Percentiles rank a stretch among this genome's conserved stretches.
Evolutionary conservation across 2,888 invertebrate species (phyloP).

Genomic region (Troides oblongomaculatus): DNA sequence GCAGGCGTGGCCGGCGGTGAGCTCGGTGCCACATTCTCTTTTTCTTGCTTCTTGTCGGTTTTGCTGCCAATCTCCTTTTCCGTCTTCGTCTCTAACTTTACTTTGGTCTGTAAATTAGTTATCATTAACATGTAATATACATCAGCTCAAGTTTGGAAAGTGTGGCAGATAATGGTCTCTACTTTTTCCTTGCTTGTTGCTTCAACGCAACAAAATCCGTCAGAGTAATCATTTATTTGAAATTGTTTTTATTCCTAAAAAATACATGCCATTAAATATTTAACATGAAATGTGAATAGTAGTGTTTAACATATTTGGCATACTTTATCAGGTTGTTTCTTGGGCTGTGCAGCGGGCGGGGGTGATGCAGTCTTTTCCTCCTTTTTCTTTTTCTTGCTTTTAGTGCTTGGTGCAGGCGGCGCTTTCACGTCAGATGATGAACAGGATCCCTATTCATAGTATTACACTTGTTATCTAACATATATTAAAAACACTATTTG

Average conservation of each 20-base stretch:
- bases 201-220: too few relatives aligned
- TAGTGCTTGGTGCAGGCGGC: conserved; percentile 84
- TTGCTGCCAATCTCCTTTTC: conserved; percentile 61
- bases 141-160: too few relatives aligned
- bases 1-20: conserved; percentile 60
- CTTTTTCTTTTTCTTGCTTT: conserved; percentile 76
- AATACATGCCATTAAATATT: too few relatives aligned
- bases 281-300: too few relatives aligned
- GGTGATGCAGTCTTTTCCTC: conserved; percentile 58
- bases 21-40: conserved; percentile 73
- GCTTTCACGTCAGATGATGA: conserved; percentile 91
- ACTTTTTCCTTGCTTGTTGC: too few relatives aligned
- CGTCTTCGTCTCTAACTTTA: conserved; percentile 60
- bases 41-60: conserved; percentile 70
- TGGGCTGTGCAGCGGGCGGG: conserved; percentile 46
- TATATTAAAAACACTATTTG: neutral
- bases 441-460: conserved; percentile 83
- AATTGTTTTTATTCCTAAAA: too few relatives aligned
- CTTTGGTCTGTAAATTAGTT: conserved; percentile 50
- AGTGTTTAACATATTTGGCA: conserved; percentile 16
- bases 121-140: too few relatives aligned
- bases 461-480: too few relatives aligned
- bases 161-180: too few relatives aligned
- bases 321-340: conserved; percentile 71
- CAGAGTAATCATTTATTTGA: too few relatives aligned